These are phyloP conservation scores for Oxyura jamaicensis DNA, from an alignment of 2,113 vertebrate species.

Conservation along the genomic window DNA sequence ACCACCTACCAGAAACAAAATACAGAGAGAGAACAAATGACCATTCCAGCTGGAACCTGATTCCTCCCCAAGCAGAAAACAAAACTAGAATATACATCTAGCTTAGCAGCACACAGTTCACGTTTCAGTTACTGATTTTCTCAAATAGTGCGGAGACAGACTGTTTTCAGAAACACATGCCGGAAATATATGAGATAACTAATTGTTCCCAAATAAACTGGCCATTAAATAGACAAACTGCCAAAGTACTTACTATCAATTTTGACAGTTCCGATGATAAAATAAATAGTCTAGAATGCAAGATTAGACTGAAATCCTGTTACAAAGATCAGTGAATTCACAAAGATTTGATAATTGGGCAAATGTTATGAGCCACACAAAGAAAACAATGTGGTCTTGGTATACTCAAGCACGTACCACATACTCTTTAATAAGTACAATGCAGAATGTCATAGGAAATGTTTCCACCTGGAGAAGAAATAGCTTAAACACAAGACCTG, in stretches of 20 bases:
- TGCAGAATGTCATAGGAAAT: background rate
- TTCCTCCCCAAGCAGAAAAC: background rate
- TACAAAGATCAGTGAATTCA: background rate
- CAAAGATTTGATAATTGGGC: background rate
- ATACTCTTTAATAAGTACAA: background rate
- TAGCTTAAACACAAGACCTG: background rate
- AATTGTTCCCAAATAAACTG: background rate
- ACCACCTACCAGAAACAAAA: constrained; percentile 21
- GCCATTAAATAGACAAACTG: background rate
- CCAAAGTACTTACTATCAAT: background rate
- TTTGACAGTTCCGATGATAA: background rate
- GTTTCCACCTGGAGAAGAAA: background rate
- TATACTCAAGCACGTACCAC: background rate
- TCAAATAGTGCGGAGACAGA: background rate
- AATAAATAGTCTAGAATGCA: background rate
- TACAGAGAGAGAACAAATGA: background rate
- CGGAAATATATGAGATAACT: background rate
- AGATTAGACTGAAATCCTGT: background rate
- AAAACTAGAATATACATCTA: background rate
- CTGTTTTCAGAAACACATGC: background rate
- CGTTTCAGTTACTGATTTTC: constrained; percentile 7
- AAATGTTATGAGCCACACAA: background rate
- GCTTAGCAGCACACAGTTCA: background rate
- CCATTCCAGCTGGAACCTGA: background rate
- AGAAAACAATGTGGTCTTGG: background rate